Evolutionary conservation across 2,113 vertebrate species (phyloP).

Genomic region (Chelonoidis abingdonii): DNA sequence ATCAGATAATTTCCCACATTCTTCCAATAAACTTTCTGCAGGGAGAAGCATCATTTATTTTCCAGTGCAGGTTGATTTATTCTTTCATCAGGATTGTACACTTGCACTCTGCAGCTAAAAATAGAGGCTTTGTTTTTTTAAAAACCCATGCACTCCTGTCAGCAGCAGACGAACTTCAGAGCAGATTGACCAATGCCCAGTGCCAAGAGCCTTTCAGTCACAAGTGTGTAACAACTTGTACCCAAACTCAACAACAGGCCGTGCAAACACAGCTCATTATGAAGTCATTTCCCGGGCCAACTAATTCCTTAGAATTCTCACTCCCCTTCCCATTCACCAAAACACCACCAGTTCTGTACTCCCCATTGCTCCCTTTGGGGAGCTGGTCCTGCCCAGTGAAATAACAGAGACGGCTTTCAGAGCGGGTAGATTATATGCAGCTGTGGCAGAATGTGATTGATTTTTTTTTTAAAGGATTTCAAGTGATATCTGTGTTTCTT

Average conservation of each 20-base stretch:
- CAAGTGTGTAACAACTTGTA: accelerated
- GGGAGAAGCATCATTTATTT: not conserved
- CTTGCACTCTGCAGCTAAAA: conserved; percentile 41
- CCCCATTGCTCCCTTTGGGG: not conserved
- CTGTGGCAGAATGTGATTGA: not conserved
- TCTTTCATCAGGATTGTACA: not conserved
- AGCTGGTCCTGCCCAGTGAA: not conserved
- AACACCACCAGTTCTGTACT: too few species aligned
- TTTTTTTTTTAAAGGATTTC: not conserved
- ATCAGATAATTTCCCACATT: accelerated
- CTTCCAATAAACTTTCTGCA: accelerated
- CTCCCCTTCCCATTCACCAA: not conserved
- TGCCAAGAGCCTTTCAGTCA: conserved; percentile 18
- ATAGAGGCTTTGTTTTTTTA: not conserved
- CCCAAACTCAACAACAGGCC: not conserved
- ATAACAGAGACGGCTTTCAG: not conserved
- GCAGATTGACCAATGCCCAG: accelerated
- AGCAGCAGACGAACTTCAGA: not conserved
- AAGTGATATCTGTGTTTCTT: not conserved
- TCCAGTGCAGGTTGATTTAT: conserved; percentile 7
- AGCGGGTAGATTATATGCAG: not conserved
- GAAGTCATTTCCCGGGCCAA: not conserved
- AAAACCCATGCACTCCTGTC: not conserved
- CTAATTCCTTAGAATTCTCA: not conserved
- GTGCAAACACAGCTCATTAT: not conserved